These are phyloP conservation scores for Muscicapa comitata DNA, from an alignment of 2,797 vertebrate species.

Conservation along the genomic window DNA sequence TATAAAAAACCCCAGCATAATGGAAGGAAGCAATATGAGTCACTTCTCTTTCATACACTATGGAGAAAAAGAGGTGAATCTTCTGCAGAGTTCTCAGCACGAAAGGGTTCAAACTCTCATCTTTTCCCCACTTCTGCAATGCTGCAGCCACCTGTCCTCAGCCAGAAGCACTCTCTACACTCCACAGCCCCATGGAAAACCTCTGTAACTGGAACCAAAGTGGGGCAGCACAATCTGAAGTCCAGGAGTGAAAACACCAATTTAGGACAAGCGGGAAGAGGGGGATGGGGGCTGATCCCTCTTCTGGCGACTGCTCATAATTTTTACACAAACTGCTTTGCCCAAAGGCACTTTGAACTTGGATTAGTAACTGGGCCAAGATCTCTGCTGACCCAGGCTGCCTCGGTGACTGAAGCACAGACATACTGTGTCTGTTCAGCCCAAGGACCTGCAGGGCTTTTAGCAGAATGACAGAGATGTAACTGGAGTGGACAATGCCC, in stretches of 20 bases:
- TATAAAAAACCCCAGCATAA: not conserved
- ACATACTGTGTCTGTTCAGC: not conserved
- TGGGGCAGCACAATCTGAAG: not conserved
- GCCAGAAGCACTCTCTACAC: not conserved
- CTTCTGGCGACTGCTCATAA: not conserved
- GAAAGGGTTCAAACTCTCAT: not conserved
- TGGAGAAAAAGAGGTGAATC: not conserved
- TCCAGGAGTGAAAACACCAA: not conserved
- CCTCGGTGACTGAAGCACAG: not conserved
- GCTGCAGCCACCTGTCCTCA: not conserved
- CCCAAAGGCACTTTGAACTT: not conserved
- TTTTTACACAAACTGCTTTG: not conserved
- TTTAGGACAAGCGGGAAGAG: not conserved
- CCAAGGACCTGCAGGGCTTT: not conserved
- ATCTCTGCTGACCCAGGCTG: slow-evolving; percentile 2
- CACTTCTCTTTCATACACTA: not conserved
- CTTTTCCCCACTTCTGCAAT: not conserved
- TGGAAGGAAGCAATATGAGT: not conserved
- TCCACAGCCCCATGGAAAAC: not conserved
- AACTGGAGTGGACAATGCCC: not conserved
- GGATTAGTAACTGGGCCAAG: not conserved
- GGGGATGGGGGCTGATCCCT: not conserved
- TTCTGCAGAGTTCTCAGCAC: not conserved
- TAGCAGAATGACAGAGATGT: not conserved
- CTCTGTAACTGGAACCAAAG: not conserved